Percentiles rank a stretch among this genome's conserved stretches.
phyloP scores from a whole-genome alignment of 92 coral and sea anemone genomes.

The Ricordea florida region DNA sequence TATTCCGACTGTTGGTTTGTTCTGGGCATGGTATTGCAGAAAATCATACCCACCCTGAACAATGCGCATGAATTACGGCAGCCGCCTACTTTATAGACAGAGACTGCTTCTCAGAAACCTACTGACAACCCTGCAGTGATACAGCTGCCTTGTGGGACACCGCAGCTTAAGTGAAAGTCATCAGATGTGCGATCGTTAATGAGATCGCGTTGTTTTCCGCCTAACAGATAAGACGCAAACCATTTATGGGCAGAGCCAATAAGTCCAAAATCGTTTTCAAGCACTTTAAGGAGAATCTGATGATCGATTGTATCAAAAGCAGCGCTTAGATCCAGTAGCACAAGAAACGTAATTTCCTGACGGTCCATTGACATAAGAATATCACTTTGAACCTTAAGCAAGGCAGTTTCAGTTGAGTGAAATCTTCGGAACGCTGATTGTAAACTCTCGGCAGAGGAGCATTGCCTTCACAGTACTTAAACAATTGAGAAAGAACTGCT shows the following conservation, averaged over 20 bases:
- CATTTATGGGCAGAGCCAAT: no score
- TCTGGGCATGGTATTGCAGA: no score
- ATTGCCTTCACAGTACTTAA: not conserved
- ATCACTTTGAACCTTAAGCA: constrained; percentile 11
- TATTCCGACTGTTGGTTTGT: no score
- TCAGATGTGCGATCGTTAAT: no score
- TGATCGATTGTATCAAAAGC: not conserved
- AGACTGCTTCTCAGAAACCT: no score
- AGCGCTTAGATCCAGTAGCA: not conserved
- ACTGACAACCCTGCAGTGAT: not conserved
- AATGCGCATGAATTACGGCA: no score
- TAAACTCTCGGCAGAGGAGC: not conserved
- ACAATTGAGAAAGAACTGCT: not conserved
- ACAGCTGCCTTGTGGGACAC: not conserved
- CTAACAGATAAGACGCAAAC: no score
- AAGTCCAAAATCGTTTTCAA: no score
- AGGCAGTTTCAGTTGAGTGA: constrained; percentile 56
- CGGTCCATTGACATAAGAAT: constrained; percentile 2
- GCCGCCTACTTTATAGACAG: no score
- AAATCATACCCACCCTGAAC: no score
- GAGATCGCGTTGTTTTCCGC: no score
- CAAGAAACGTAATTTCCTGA: not conserved
- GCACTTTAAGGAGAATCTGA: not conserved
- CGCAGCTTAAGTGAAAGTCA: no score
- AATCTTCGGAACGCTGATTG: constrained; percentile 39